A percentile compares a stretch with the other conserved stretches of the same genome.
These are phyloP conservation scores for Ceriagrion tenellum DNA, from an alignment of 2,888 invertebrate genomes.

Conservation along the genomic window DNA sequence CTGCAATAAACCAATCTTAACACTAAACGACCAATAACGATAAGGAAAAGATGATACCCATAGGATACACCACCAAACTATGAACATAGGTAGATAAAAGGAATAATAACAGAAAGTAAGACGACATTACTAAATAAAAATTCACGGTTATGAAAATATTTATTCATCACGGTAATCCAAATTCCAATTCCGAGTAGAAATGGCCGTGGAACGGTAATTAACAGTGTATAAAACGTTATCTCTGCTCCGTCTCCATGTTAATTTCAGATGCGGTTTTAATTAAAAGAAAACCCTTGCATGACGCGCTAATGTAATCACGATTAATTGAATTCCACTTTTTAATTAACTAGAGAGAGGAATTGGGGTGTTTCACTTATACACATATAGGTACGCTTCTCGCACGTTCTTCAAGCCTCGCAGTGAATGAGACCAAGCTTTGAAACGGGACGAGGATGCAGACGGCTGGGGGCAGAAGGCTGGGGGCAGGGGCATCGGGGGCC, in stretches of 20 bases:
- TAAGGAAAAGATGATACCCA: too few species aligned
- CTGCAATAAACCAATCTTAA: too few species aligned
- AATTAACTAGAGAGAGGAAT: neutral
- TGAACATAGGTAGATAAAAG: too few species aligned
- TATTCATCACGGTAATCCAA: neutral
- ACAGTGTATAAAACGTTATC: neutral
- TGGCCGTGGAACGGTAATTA: neutral
- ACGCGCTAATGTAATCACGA: neutral
- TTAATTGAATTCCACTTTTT: neutral
- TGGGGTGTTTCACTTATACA: neutral
- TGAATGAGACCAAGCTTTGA: neutral
- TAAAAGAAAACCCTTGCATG: neutral
- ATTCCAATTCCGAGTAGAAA: neutral
- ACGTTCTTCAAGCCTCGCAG: neutral
- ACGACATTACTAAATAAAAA: too few species aligned
- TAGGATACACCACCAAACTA: too few species aligned
- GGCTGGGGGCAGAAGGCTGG: too few species aligned
- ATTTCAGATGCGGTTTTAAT: neutral
- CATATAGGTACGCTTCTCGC: neutral
- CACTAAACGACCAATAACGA: too few species aligned
- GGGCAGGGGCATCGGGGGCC: too few species aligned
- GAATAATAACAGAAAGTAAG: too few species aligned
- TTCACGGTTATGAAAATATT: too few species aligned
- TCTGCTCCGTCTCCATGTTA: neutral
- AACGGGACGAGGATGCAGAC: neutral